phyloP scores from a whole-genome alignment of 2,113 vertebrate species.

The Poeciliopsis turrubarensis region DNA sequence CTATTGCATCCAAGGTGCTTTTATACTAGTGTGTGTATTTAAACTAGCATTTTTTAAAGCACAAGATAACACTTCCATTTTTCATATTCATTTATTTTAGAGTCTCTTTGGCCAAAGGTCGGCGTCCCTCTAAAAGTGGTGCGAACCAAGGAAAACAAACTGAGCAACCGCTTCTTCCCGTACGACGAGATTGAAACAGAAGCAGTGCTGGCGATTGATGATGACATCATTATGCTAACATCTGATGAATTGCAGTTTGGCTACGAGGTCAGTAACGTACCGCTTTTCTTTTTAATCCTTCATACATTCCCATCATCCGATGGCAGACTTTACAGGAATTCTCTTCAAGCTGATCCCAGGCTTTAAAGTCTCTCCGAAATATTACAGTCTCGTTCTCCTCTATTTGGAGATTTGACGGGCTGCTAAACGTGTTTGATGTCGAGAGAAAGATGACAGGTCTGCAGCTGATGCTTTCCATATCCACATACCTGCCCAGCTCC shows the following conservation, averaged over 20 bases:
- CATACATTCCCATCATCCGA: conserved; percentile 7
- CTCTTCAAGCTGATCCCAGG: conserved; percentile 60
- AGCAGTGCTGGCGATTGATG: conserved; percentile 95
- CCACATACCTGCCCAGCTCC: conserved; percentile 46
- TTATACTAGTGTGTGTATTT: too few species aligned
- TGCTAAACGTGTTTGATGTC: conserved; percentile 70
- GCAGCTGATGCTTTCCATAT: conserved; percentile 70
- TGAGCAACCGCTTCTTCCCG: conserved; percentile 98
- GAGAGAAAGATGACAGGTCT: conserved; percentile 69
- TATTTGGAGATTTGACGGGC: conserved; percentile 43
- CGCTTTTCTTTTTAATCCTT: not conserved
- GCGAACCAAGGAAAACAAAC: conserved; percentile 94
- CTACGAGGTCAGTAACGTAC: conserved; percentile 86
- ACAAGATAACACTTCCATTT: too few species aligned
- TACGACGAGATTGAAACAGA: conserved; percentile 97
- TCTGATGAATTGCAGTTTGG: conserved; percentile 98
- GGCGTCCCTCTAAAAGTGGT: conserved; percentile 94
- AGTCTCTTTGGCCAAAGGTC: conserved; percentile 96
- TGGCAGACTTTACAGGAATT: conserved; percentile 28
- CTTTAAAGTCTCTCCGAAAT: conserved; percentile 60
- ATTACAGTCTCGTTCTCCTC: conserved; percentile 56
- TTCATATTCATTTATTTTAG: conserved; percentile 61
- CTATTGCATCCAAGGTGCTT: not conserved
- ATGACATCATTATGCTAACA: conserved; percentile 98
- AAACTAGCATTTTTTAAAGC: too few species aligned